phyloP scores from a whole-genome alignment of 1,140 invertebrate species.

The Hesperophylax magnus region DNA sequence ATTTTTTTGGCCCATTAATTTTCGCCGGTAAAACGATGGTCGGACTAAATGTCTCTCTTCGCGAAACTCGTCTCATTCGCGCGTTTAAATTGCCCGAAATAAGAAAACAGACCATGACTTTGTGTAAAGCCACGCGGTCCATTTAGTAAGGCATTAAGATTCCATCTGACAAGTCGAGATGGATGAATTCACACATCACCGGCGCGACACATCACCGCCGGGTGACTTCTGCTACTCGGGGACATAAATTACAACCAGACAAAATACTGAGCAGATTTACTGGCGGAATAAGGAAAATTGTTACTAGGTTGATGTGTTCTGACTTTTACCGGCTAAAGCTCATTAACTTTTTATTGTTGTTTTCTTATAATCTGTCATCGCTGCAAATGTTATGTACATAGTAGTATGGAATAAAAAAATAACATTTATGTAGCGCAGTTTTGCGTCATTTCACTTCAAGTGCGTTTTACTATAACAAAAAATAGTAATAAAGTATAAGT shows the following conservation, averaged over 20 bases:
- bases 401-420: too few relatives aligned
- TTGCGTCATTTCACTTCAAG: too few relatives aligned
- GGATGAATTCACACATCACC: conserved; percentile 53
- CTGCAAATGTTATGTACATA: too few relatives aligned
- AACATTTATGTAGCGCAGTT: too few relatives aligned
- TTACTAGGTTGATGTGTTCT: too few relatives aligned
- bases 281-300: too few relatives aligned
- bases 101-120: conserved; percentile 23
- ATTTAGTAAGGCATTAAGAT: conserved; percentile 56
- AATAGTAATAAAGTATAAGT: too few relatives aligned
- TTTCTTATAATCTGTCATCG: too few relatives aligned
- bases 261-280: background rate
- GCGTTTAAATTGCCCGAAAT: background rate
- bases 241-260: conserved; percentile 25
- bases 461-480: too few relatives aligned
- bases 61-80: conserved; percentile 4
- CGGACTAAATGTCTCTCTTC: too few relatives aligned
- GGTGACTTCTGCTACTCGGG: conserved; percentile 1
- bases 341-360: too few relatives aligned
- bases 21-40: background rate
- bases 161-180: conserved; percentile 47
- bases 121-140: conserved; percentile 48
- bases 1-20: conserved; percentile 11
- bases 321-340: too few relatives aligned
- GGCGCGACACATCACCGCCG: conserved; percentile 44